Percentiles rank a stretch among this genome's conserved stretches.
Evolutionary conservation across 2,113 vertebrate genomes (phyloP).

Genomic region (Phrynosoma blainvillii): DNA sequence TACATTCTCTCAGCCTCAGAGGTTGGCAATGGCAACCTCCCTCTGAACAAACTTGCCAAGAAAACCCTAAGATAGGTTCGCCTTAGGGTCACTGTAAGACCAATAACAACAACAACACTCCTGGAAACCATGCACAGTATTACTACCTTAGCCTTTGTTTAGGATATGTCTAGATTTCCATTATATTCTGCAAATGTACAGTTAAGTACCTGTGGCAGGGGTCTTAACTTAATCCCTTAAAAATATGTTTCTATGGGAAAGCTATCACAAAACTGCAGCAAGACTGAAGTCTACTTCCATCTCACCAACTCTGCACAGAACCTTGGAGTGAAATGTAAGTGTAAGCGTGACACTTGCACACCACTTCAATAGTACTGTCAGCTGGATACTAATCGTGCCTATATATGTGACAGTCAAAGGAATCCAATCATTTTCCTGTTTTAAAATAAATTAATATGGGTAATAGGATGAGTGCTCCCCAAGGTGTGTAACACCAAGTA

Average conservation of each 20-base stretch:
- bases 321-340: too few relatives aligned
- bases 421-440: not conserved
- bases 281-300: not conserved
- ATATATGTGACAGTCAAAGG: not conserved
- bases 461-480: not conserved
- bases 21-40: too few relatives aligned
- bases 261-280: not conserved
- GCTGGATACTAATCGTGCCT: not conserved
- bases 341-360: too few relatives aligned
- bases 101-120: too few relatives aligned
- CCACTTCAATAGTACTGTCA: not conserved
- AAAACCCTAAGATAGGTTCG: too few relatives aligned
- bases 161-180: not conserved
- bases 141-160: not conserved
- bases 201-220: not conserved
- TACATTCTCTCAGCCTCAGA: not conserved
- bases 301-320: not conserved
- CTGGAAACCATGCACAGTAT: too few relatives aligned
- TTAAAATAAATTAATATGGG: not conserved
- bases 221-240: not conserved
- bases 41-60: too few relatives aligned
- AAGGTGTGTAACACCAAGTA: not conserved
- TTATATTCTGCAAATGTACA: not conserved
- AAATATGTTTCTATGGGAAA: not conserved
- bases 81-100: too few relatives aligned